Percentiles rank a stretch among this genome's conserved stretches.
phyloP scores from a whole-genome alignment of 2,888 invertebrate genomes.

The Doris montereyensis region DNA sequence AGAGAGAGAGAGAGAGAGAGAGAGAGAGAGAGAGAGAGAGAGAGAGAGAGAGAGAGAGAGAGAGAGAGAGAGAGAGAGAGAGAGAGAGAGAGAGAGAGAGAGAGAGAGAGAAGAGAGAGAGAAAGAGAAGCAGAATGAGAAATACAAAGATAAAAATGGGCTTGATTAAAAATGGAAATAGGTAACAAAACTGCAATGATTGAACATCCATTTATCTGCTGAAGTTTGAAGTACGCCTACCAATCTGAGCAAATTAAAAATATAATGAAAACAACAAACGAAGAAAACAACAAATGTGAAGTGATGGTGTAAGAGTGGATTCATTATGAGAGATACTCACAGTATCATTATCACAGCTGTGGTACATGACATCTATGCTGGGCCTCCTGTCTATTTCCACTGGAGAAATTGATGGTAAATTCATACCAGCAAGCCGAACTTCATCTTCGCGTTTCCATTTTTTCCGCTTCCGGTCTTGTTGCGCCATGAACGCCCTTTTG shows the following conservation, averaged over 20 bases:
- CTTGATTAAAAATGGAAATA: too few species aligned
- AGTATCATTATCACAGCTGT: slow-evolving; percentile 52
- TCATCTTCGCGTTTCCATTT: slow-evolving; percentile 66
- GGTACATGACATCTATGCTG: slow-evolving; percentile 57
- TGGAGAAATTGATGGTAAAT: slow-evolving; percentile 53
- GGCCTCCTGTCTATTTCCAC: slow-evolving; percentile 49
- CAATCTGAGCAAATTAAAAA: too few species aligned
- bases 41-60: neutral
- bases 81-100: neutral
- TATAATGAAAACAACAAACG: too few species aligned
- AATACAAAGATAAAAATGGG: too few species aligned
- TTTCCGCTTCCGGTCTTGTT: slow-evolving; percentile 58
- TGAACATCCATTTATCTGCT: too few species aligned
- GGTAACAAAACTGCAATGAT: too few species aligned
- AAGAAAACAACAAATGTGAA: too few species aligned
- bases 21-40: neutral
- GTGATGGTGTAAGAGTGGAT: too few species aligned
- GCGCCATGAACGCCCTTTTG: slow-evolving; percentile 56
- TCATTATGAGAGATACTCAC: too few species aligned
- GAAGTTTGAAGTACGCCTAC: too few species aligned
- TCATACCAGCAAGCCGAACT: slow-evolving; percentile 57
- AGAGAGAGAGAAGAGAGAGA: neutral
- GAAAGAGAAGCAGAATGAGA: too few species aligned
- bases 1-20: neutral
- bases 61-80: neutral